These are phyloP conservation scores for Apogon hyalosoma DNA, from an alignment of 2,797 vertebrate genomes.

Conservation along the genomic window DNA sequence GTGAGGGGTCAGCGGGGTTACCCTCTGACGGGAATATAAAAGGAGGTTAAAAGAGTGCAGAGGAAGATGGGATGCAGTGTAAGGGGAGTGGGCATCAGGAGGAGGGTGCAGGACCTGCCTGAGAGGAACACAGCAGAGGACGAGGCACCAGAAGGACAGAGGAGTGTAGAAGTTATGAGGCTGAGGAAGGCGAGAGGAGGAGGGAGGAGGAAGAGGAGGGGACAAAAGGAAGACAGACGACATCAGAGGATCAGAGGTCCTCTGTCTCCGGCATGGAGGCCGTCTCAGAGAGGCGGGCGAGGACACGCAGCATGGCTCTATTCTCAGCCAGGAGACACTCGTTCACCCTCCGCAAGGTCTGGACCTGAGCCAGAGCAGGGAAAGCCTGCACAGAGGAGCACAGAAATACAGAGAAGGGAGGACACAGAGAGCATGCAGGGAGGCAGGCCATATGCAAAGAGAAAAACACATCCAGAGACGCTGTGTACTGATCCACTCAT, in stretches of 20 bases:
- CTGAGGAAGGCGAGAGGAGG: constrained; percentile 63
- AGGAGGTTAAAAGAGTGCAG: constrained; percentile 45
- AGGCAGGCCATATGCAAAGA: constrained; percentile 52
- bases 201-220: constrained; percentile 58
- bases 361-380: constrained; percentile 92
- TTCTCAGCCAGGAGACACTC: constrained; percentile 93
- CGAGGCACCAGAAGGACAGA: constrained; percentile 77
- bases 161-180: constrained; percentile 66
- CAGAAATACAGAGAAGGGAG: constrained; percentile 59
- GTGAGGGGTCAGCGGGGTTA: constrained; percentile 17
- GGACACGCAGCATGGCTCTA: constrained; percentile 92
- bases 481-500: constrained; percentile 19
- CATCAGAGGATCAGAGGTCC: constrained; percentile 89
- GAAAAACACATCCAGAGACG: constrained; percentile 26
- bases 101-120: constrained; percentile 87
- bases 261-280: constrained; percentile 89
- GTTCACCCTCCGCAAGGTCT: constrained; percentile 91
- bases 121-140: constrained; percentile 84
- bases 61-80: constrained; percentile 39
- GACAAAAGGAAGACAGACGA: constrained; percentile 48
- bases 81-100: constrained; percentile 8
- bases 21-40: constrained; percentile 4
- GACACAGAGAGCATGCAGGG: constrained; percentile 64
- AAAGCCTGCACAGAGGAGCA: constrained; percentile 89
- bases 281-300: constrained; percentile 90